phyloP scores from a whole-genome alignment of 2,113 vertebrate genomes.

The Stictonetta naevosa region DNA sequence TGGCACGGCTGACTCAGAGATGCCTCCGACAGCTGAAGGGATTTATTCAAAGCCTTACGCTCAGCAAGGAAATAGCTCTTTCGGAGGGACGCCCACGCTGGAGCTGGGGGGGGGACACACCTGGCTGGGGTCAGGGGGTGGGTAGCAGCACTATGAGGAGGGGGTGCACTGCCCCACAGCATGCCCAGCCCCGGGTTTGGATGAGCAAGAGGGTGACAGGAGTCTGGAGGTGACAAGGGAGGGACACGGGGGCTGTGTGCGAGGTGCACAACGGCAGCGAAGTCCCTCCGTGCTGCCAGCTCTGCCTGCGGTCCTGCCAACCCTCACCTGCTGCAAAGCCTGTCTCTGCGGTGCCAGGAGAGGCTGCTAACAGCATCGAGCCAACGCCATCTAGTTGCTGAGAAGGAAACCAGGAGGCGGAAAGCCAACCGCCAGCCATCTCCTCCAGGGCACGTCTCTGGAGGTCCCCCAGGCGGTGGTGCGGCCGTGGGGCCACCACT shows the following conservation, averaged over 20 bases:
- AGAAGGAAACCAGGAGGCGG: not conserved
- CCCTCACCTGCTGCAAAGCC: not conserved
- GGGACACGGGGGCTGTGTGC: rapidly evolving
- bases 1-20: conserved; percentile 13
- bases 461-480: rapidly evolving
- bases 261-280: not conserved
- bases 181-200: not conserved
- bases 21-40: not conserved
- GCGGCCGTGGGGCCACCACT: not conserved
- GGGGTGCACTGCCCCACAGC: rapidly evolving
- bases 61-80: not conserved
- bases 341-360: not conserved
- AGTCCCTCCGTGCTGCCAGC: not conserved
- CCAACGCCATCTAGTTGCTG: not conserved
- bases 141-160: not conserved
- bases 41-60: not conserved
- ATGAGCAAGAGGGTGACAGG: not conserved
- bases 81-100: not conserved
- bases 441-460: not conserved
- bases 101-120: not conserved
- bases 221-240: not conserved
- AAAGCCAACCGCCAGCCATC: not conserved
- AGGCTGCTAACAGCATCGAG: not conserved
- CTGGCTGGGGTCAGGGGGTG: not conserved
- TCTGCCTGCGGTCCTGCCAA: not conserved